phyloP scores from a whole-genome alignment of 2,113 vertebrate species.

The Pygoscelis antarcticus region DNA sequence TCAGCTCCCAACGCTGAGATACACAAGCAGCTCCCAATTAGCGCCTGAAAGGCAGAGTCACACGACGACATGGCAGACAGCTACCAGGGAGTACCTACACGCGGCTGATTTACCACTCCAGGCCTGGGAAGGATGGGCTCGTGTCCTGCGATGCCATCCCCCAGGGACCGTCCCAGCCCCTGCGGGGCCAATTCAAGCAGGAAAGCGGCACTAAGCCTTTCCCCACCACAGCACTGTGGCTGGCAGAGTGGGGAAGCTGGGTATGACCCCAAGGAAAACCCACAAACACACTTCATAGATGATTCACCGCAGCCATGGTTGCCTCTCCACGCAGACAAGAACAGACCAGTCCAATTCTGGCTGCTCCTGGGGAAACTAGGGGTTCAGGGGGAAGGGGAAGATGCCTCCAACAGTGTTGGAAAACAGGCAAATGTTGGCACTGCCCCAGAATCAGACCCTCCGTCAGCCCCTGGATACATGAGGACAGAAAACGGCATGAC shows the following conservation, averaged over 20 bases:
- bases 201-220: not conserved
- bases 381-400: not conserved
- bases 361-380: not conserved
- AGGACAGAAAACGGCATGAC: not conserved
- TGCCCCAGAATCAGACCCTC: not conserved
- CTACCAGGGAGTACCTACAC: not conserved
- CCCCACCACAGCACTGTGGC: not conserved
- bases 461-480: rapidly evolving
- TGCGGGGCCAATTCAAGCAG: not conserved
- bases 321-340: not conserved
- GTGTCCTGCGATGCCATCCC: not conserved
- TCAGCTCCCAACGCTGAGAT: not conserved
- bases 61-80: not conserved
- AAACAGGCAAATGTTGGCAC: not conserved
- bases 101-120: not conserved
- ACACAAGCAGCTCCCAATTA: not conserved
- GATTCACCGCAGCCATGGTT: not conserved
- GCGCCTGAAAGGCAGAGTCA: not conserved
- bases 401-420: not conserved
- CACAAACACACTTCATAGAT: not conserved
- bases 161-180: rapidly evolving
- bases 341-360: not conserved
- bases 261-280: not conserved
- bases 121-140: not conserved
- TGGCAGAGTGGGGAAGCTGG: not conserved